Percentiles rank a stretch among this genome's conserved stretches.
Conservation (phyloP, 2,113 vertebrate genomes). For the Carassius auratus region DNA sequence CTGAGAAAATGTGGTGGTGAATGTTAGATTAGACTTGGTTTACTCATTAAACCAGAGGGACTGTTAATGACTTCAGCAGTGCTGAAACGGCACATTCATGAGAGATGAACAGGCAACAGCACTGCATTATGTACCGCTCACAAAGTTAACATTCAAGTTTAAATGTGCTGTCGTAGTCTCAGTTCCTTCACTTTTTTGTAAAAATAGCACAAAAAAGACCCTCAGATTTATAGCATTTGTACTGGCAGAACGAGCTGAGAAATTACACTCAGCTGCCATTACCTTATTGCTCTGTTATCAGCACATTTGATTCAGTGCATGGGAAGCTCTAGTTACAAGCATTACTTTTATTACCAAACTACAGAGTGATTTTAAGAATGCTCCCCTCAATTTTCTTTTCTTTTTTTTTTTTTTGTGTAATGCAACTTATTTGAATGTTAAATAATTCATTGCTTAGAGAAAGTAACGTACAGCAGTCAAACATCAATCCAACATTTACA, state of each 20-base stretch:
- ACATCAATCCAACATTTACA: neutral
- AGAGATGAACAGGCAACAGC: conserved; percentile 27
- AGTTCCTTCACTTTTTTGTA: neutral
- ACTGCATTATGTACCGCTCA: conserved; percentile 22
- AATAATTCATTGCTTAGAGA: neutral
- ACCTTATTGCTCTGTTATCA: conserved; percentile 40
- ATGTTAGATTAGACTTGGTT: conserved; percentile 47
- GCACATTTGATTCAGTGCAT: neutral
- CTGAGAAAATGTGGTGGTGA: conserved; percentile 42
- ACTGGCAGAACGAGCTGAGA: conserved; percentile 5
- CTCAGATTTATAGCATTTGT: conserved; percentile 19
- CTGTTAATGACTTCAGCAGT: conserved; percentile 45
- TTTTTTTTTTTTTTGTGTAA: neutral
- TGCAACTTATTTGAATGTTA: neutral
- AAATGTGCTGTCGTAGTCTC: neutral
- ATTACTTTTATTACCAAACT: neutral
- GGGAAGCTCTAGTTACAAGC: neutral
- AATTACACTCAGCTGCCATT: conserved; percentile 7
- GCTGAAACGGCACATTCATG: conserved; percentile 39
- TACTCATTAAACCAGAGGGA: conserved; percentile 47
- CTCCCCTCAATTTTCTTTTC: neutral
- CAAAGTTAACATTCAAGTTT: conserved; percentile 25
- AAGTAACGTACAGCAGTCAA: neutral
- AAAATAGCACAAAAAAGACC: conserved; percentile 20
- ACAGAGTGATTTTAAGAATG: neutral